Conservation (phyloP, 2,113 vertebrate genomes). For the Salminus brasiliensis region DNA sequence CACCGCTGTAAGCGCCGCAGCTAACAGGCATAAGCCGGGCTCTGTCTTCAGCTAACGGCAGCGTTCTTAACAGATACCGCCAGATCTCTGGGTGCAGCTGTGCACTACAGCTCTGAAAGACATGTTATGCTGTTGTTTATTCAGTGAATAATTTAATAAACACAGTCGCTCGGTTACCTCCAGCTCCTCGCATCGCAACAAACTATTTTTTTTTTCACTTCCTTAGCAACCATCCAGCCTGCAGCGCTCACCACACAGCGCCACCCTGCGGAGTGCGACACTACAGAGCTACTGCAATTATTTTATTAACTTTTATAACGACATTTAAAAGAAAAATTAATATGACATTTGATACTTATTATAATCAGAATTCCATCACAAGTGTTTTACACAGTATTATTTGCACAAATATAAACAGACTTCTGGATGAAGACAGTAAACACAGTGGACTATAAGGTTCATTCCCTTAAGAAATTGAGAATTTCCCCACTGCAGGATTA, state of each 20-base stretch:
- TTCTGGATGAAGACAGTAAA: too few relatives aligned
- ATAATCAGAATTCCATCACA: too few relatives aligned
- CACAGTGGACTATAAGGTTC: too few relatives aligned
- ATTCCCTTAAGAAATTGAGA: too few relatives aligned
- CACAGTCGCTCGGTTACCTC: slow-evolving; percentile 20
- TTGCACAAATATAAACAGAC: too few relatives aligned
- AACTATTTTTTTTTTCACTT: slow-evolving; percentile 29
- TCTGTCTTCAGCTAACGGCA: not conserved
- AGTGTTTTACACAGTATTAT: too few relatives aligned
- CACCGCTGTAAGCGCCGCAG: too few relatives aligned
- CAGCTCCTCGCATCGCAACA: not conserved
- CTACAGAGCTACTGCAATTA: not conserved
- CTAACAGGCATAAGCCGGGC: not conserved
- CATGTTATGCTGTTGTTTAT: not conserved
- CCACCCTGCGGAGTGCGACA: not conserved
- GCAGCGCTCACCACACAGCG: not conserved
- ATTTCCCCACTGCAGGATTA: too few relatives aligned
- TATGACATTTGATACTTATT: too few relatives aligned
- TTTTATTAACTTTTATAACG: too few relatives aligned
- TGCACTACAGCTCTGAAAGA: too few relatives aligned
- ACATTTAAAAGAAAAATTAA: too few relatives aligned
- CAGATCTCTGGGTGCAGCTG: not conserved
- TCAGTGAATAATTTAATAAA: not conserved
- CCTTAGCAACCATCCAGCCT: slow-evolving; percentile 25
- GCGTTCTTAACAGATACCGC: not conserved